These are phyloP conservation scores for Ecliptopera silaceata DNA, from an alignment of 2,888 invertebrate species.

Conservation along the genomic window DNA sequence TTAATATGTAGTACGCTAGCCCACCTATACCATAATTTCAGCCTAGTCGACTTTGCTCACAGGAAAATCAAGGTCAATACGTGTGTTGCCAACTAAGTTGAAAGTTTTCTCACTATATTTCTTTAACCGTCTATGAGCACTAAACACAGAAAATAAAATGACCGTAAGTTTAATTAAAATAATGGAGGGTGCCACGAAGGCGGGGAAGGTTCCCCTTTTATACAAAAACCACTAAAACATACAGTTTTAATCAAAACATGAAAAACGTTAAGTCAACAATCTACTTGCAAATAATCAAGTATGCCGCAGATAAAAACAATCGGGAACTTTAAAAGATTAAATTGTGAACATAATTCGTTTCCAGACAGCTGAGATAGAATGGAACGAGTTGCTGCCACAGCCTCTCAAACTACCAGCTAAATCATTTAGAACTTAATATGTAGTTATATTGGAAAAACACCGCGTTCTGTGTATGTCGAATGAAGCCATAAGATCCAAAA, in stretches of 20 bases:
- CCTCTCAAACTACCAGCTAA: neutral
- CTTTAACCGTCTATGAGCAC: too few species aligned
- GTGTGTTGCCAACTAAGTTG: too few species aligned
- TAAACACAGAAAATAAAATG: too few species aligned
- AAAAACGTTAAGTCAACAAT: constrained; percentile 23
- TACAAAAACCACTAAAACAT: neutral
- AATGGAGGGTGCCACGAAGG: neutral
- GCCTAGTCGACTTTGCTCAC: too few species aligned
- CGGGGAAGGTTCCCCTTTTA: neutral
- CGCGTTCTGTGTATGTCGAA: too few species aligned
- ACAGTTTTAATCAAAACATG: constrained; percentile 13
- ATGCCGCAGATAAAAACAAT: constrained; percentile 41
- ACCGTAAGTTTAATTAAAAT: neutral
- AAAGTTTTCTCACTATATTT: too few species aligned
- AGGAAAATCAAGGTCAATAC: too few species aligned
- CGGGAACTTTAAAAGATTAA: constrained; percentile 50
- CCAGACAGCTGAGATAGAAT: constrained; percentile 41
- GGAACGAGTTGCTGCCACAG: constrained; percentile 32
- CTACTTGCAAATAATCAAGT: constrained; percentile 34
- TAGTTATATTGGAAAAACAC: too few species aligned
- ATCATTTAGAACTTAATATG: neutral
- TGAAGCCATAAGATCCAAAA: too few species aligned
- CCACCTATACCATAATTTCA: too few species aligned
- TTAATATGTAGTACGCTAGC: too few species aligned
- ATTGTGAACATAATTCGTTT: constrained; percentile 52